Percentiles rank a stretch among this genome's conserved stretches.
Conservation (phyloP, 2,797 vertebrate species). For the Tympanoctomys barrerae region DNA sequence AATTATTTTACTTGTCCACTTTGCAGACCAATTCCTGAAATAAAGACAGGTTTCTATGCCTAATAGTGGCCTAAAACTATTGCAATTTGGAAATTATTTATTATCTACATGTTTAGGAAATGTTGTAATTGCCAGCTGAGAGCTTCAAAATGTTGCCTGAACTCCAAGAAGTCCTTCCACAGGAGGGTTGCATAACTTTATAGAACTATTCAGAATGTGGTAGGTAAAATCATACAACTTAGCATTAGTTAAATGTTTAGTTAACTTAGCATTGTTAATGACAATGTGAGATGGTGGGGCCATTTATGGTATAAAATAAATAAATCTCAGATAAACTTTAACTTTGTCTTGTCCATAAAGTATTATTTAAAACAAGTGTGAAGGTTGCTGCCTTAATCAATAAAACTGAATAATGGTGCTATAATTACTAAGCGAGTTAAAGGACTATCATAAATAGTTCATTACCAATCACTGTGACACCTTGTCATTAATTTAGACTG, state of each 20-base stretch:
- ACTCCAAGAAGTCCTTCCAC: conserved; percentile 63
- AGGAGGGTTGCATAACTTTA: conserved; percentile 78
- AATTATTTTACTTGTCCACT: conserved; percentile 62
- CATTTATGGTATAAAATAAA: conserved; percentile 31
- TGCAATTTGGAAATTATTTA: conserved; percentile 57
- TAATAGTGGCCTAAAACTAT: conserved; percentile 24
- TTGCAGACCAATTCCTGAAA: conserved; percentile 64
- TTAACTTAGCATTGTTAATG: conserved; percentile 52
- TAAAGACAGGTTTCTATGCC: conserved; percentile 35
- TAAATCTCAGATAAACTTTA: conserved; percentile 60
- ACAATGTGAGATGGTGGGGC: neutral
- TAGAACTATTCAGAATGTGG: conserved; percentile 61
- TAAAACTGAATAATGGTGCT: neutral
- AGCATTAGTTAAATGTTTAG: neutral
- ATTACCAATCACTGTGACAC: conserved; percentile 27
- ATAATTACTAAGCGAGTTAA: conserved; percentile 43
- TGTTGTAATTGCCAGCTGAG: conserved; percentile 66
- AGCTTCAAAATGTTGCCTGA: conserved; percentile 83
- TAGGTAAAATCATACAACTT: conserved; percentile 40
- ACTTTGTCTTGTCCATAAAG: conserved; percentile 47
- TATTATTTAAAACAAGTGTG: conserved; percentile 33
- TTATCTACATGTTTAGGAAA: conserved; percentile 66
- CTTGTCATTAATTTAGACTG: conserved; percentile 56
- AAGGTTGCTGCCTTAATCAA: neutral
- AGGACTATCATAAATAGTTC: neutral